Evolutionary conservation across 1,140 invertebrate species (phyloP), one percentile per base, ranked within the genome.

Genomic region (Lethocerus indicus): DNA sequence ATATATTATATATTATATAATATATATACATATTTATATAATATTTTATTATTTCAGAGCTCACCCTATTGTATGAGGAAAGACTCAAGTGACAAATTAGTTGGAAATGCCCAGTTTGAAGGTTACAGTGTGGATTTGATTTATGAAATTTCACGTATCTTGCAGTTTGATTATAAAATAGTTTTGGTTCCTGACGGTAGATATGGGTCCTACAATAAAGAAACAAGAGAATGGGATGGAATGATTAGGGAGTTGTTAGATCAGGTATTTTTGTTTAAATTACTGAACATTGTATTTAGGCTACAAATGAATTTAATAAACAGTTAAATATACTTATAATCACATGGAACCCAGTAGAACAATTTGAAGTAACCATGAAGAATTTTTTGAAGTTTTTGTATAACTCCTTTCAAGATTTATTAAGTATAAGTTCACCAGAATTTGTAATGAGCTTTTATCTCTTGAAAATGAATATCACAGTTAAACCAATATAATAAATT

Each of bases 161-260:
- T 92, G 40, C 84, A 87, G 48, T 93, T 94, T 67, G 92, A 90
- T 66, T 93, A 89, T 62, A 86, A 86, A 47, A 81, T 89, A 60
- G 74, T 75, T 50, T 64, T 87, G 45, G 83, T 84, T 20, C 81
- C 82, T 1, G 85, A 88, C 64, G 79, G 80, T 47, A 73, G 78
- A 57, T 88, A 90, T 62, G 87, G 87, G 1, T 81, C 79, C 43
- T 73, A 75, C 50, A 82, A 87, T 59, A 70, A 76, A 51, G 71
- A 81, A 58, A 81, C 78, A 18, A 81, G 78, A 59, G 81, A 87
- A 66, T 95, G 91, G 91, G 89, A 92, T 61, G 91, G 91, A 32
- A 91, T 94, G 79, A 90, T 96, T 55, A 79, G 83, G 54, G 88
- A 94, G 63, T 68, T 95, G 2, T 67, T 93, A 41, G 84, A 89